A percentile compares a stretch with the other conserved stretches of the same genome.
Conservation (phyloP, 1,140 invertebrate species). For the Pectinophora gossypiella region DNA sequence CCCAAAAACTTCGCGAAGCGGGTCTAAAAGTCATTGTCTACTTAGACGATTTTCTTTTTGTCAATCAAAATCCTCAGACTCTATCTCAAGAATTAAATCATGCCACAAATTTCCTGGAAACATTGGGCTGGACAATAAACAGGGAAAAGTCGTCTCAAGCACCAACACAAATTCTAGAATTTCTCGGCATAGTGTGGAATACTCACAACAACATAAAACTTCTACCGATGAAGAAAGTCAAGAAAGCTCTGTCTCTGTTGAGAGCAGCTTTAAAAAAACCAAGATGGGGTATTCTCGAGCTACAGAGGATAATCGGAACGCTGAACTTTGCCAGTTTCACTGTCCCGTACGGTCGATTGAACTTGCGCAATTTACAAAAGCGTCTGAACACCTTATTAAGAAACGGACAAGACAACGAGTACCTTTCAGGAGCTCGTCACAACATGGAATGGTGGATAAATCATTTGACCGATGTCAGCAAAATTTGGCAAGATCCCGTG, state of each 20-base stretch:
- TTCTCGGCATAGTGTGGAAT: too few relatives aligned
- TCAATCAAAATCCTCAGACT: neutral
- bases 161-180: too few relatives aligned
- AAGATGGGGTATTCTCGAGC: neutral
- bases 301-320: neutral
- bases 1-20: neutral
- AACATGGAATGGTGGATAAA: too few relatives aligned
- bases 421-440: too few relatives aligned
- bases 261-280: neutral
- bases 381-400: neutral
- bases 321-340: neutral
- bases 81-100: neutral
- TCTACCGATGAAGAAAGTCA: neutral
- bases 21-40: neutral
- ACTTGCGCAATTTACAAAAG: neutral
- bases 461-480: too few relatives aligned
- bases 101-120: neutral
- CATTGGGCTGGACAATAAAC: constrained; percentile 13
- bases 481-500: neutral
- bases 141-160: constrained; percentile 3
- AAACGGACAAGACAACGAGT: too few relatives aligned
- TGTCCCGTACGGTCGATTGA: neutral
- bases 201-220: neutral
- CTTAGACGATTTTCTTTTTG: constrained; percentile 1
- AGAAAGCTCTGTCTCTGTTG: neutral